Conservation (phyloP, 2,888 invertebrate genomes). For the Drosophila paracracens region DNA sequence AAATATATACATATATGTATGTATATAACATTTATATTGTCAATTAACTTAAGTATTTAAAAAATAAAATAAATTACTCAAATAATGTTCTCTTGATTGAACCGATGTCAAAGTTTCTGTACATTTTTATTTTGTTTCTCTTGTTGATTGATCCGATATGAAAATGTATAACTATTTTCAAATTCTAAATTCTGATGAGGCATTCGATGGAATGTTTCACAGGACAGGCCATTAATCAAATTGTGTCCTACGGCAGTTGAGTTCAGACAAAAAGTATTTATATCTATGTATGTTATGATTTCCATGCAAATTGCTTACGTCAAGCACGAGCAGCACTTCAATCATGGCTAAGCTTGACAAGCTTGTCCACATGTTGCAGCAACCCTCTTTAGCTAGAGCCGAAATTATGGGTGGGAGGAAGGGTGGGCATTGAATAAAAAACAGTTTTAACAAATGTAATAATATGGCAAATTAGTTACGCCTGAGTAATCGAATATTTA, state of each 20-base stretch:
- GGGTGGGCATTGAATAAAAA: conserved; percentile 36
- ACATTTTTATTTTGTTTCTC: background rate
- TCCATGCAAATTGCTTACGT: background rate
- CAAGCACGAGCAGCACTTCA: conserved; percentile 2
- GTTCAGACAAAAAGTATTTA: background rate
- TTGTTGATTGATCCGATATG: background rate
- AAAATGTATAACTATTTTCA: background rate
- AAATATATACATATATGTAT: background rate
- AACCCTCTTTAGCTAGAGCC: conserved; percentile 1
- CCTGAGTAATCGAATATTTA: conserved; percentile 78
- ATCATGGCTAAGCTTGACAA: conserved; percentile 21
- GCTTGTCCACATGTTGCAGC: background rate
- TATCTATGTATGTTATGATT: background rate
- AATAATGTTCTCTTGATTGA: background rate
- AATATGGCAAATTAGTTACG: conserved; percentile 75
- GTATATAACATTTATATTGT: too few relatives aligned
- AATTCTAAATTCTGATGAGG: background rate
- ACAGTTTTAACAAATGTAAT: conserved; percentile 51
- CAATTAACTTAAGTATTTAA: too few relatives aligned
- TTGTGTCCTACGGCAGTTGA: background rate
- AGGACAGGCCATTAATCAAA: background rate
- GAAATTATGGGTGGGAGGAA: background rate
- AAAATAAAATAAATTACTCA: too few relatives aligned
- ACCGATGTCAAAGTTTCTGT: background rate
- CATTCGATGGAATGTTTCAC: background rate